Evolutionary conservation across 2,888 invertebrate species (phyloP).

Genomic region (Teinopalpus imperialis): DNA sequence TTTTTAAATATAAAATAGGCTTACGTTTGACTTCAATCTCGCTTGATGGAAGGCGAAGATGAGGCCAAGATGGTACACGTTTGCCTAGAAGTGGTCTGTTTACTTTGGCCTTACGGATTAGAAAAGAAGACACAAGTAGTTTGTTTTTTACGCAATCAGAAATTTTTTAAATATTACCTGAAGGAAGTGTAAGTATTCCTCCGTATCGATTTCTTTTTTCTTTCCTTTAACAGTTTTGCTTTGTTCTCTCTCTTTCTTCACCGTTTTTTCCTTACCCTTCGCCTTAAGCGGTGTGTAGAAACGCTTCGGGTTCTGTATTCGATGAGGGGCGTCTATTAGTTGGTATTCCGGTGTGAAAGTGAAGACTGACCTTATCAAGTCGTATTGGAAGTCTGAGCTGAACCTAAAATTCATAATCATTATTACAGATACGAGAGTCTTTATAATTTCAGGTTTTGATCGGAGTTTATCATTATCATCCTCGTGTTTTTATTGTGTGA

Average conservation of each 20-base stretch:
- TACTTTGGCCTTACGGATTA: too few species aligned
- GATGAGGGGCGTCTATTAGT: constrained; percentile 55
- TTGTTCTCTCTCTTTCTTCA: constrained; percentile 48
- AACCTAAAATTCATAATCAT: constrained; percentile 44
- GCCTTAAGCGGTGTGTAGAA: constrained; percentile 48
- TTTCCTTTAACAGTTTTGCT: constrained; percentile 41
- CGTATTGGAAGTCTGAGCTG: constrained; percentile 69
- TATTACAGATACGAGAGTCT: too few species aligned
- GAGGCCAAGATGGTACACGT: too few species aligned
- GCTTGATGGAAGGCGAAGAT: too few species aligned
- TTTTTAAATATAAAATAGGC: too few species aligned
- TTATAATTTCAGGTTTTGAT: too few species aligned
- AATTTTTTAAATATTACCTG: constrained; percentile 54
- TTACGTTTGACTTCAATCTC: too few species aligned
- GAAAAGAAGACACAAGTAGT: too few species aligned
- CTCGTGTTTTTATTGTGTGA: too few species aligned
- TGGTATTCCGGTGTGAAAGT: constrained; percentile 58
- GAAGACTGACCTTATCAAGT: constrained; percentile 64
- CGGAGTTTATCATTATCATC: too few species aligned
- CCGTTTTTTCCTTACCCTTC: constrained; percentile 50
- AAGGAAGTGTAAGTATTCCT: constrained; percentile 56
- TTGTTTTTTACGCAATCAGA: too few species aligned
- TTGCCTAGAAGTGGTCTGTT: too few species aligned
- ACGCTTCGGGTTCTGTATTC: constrained; percentile 54
- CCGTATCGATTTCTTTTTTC: constrained; percentile 52